A percentile compares a stretch with the other conserved stretches of the same genome.
Evolutionary conservation across 2,888 invertebrate genomes (phyloP).

Genomic region (Drosophila aldrichi): DNA sequence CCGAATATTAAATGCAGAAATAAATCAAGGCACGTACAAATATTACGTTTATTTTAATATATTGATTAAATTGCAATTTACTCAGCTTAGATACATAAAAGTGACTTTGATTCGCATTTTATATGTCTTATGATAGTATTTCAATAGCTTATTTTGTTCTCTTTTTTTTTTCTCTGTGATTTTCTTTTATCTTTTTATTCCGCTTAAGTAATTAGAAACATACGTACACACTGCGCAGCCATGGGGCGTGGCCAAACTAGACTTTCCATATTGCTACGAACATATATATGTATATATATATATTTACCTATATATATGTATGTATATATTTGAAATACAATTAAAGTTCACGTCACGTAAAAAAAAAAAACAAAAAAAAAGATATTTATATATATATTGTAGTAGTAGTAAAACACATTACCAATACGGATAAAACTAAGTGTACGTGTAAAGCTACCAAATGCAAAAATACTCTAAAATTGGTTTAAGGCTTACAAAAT

Average conservation of each 20-base stretch:
- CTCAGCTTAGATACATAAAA: slow-evolving; percentile 59
- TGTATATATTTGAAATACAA: slow-evolving; percentile 3
- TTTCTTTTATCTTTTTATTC: slow-evolving; percentile 7
- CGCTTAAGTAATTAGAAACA: slow-evolving; percentile 34
- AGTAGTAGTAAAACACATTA: slow-evolving; percentile 19
- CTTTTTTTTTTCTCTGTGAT: too few species aligned
- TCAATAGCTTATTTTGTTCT: slow-evolving; percentile 11
- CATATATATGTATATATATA: slow-evolving; percentile 2
- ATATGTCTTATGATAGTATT: slow-evolving; percentile 23
- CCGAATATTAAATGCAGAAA: neutral
- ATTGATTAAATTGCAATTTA: slow-evolving; percentile 34
- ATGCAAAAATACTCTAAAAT: slow-evolving; percentile 69
- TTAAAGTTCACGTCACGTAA: slow-evolving; percentile 7
- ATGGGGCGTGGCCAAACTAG: slow-evolving; percentile 31
- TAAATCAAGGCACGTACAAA: neutral
- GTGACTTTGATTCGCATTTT: slow-evolving; percentile 69
- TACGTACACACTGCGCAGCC: slow-evolving; percentile 16
- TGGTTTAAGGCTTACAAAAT: slow-evolving; percentile 49
- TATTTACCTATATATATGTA: slow-evolving; percentile 12
- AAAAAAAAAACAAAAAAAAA: slow-evolving; percentile 27
- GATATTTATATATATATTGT: neutral
- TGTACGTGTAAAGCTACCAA: slow-evolving; percentile 70
- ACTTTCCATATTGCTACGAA: slow-evolving; percentile 22
- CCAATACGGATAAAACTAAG: slow-evolving; percentile 47
- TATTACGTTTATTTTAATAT: slow-evolving; percentile 26